A percentile compares a stretch with the other conserved stretches of the same genome.
These are phyloP conservation scores for Branchipolynoe longqiensis DNA, from an alignment of 2,888 invertebrate genomes.

Conservation along the genomic window DNA sequence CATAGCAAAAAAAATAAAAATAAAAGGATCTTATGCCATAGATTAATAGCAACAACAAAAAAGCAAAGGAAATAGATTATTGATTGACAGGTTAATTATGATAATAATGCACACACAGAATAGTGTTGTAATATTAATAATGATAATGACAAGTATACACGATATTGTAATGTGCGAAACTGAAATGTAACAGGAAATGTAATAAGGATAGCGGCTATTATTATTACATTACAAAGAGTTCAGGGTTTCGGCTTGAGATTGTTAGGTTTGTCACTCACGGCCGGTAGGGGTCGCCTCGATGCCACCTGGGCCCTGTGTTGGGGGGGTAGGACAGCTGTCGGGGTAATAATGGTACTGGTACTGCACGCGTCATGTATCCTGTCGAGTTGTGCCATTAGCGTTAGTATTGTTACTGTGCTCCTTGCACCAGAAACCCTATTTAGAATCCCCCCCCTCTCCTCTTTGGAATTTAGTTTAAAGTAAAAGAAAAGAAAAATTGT, in stretches of 20 bases:
- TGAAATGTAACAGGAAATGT: slow-evolving; percentile 16
- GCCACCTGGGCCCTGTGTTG: neutral
- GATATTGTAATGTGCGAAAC: slow-evolving; percentile 34
- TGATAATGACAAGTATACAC: neutral
- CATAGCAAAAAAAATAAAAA: neutral
- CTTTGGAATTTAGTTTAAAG: slow-evolving; percentile 12
- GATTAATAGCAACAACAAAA: neutral
- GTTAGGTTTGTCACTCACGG: slow-evolving; percentile 30
- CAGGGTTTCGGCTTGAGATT: slow-evolving; percentile 17
- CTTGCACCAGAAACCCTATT: neutral
- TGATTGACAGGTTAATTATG: neutral
- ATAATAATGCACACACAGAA: neutral
- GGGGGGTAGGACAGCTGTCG: neutral
- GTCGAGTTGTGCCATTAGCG: slow-evolving; percentile 39
- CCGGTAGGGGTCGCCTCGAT: neutral
- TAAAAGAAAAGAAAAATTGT: too few species aligned
- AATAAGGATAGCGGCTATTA: neutral
- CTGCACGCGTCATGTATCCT: neutral
- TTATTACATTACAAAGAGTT: neutral
- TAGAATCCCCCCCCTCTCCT: slow-evolving; percentile 3
- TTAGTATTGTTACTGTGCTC: slow-evolving; percentile 33
- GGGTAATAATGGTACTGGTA: neutral
- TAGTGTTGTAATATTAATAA: neutral
- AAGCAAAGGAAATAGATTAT: slow-evolving; percentile 11
- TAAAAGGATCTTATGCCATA: too few species aligned